Percentiles rank a stretch among this genome's conserved stretches.
Evolutionary conservation across 1,140 invertebrate species (phyloP).

Genomic region (Zophobas atratus): DNA sequence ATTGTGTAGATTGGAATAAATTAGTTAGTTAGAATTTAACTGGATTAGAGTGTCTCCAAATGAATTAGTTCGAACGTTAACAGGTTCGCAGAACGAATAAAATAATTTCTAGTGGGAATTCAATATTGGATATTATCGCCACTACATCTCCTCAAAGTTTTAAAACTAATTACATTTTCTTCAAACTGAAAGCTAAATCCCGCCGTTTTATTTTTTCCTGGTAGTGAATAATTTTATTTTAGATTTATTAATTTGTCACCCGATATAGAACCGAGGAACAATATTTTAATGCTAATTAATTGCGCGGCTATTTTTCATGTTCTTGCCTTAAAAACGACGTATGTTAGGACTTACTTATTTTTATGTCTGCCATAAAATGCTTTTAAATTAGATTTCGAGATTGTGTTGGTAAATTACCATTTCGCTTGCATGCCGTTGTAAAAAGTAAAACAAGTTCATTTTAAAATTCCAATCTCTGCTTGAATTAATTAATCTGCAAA

Average conservation of each 20-base stretch:
- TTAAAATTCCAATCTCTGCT: conserved; percentile 43
- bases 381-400: conserved; percentile 37
- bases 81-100: conserved; percentile 4
- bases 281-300: background rate
- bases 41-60: conserved; percentile 15
- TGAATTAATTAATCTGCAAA: conserved; percentile 42
- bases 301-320: background rate
- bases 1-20: conserved; percentile 32
- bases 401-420: conserved; percentile 40
- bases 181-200: too few relatives aligned
- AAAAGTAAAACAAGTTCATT: conserved; percentile 42
- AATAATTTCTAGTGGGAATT: background rate
- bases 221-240: too few relatives aligned
- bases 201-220: background rate
- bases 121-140: too few relatives aligned
- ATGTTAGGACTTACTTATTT: conserved; percentile 29
- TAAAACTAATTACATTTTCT: background rate
- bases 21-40: conserved; percentile 29
- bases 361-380: conserved; percentile 20
- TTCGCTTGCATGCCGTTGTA: conserved; percentile 38
- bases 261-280: background rate
- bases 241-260: background rate
- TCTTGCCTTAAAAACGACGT: conserved; percentile 11
- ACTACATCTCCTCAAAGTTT: background rate
- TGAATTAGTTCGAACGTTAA: conserved; percentile 9